Percentiles rank a stretch among this genome's conserved stretches.
phyloP scores from a whole-genome alignment of 2,888 invertebrate species.

The Caradrina clavipalpis region DNA sequence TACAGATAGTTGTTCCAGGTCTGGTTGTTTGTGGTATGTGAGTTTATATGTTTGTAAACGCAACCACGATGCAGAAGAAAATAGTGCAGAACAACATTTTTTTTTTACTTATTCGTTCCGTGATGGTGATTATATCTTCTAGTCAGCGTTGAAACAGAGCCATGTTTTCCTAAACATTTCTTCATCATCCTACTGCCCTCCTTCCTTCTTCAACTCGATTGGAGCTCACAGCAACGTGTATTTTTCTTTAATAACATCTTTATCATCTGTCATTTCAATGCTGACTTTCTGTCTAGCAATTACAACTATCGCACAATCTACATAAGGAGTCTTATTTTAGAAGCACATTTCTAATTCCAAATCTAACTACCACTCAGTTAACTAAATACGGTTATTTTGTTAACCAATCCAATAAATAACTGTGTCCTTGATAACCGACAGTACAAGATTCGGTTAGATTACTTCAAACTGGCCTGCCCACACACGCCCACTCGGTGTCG shows the following conservation, averaged over 20 bases:
- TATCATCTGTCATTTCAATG: neutral
- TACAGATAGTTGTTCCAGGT: too few relatives aligned
- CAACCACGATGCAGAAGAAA: too few relatives aligned
- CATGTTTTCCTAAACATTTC: neutral
- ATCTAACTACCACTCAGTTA: conserved; percentile 32
- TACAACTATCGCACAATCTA: neutral
- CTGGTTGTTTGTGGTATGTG: too few relatives aligned
- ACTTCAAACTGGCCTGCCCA: conserved; percentile 59
- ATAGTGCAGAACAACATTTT: too few relatives aligned
- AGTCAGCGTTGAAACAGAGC: too few relatives aligned
- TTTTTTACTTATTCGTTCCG: too few relatives aligned
- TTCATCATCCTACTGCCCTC: neutral
- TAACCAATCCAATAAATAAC: conserved; percentile 44
- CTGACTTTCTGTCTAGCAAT: neutral
- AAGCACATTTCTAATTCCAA: too few relatives aligned
- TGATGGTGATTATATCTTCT: too few relatives aligned
- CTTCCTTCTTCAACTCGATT: neutral
- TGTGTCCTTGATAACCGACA: conserved; percentile 50
- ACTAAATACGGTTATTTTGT: conserved; percentile 23
- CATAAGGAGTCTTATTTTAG: too few relatives aligned
- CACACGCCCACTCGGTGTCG: conserved; percentile 61
- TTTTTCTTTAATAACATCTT: neutral
- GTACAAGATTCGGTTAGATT: conserved; percentile 54
- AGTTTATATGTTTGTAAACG: too few relatives aligned
- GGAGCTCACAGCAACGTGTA: neutral